Base-by-base conservation (phyloP, 2,888 invertebrate genomes). In the Calephelis perditalis region DNA sequence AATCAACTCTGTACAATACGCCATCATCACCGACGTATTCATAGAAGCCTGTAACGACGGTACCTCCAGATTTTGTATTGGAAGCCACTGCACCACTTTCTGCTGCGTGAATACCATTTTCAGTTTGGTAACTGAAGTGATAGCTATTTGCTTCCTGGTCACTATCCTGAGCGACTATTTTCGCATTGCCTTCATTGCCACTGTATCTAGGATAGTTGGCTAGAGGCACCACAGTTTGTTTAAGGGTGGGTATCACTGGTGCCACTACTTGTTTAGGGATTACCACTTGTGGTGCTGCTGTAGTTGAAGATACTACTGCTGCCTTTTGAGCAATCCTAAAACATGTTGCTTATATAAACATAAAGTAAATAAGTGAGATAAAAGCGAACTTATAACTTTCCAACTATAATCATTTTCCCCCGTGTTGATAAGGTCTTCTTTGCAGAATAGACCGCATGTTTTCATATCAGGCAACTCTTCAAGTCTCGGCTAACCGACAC, bases 21-120 rank as follows among this genome's bases (percentile, higher is more conserved):
- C 93, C 93, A 71, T 93, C 92, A 58, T 93, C 93, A 1, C 93
- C 94, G 0, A 94, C 92, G 74, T 94, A 95, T 69, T 94, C 92
- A 74, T 92, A 94, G 74, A 93, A 94, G 4, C 95, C 95, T 61
- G 85, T 89, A 1, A 94, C 92, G 61, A 91, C 91, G 57, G 94
- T 91, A 2, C 92, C 93, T 64, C 92, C 92, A 2, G 87, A 89
- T 15, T 90, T 89, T 0, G 67, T 73, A 0, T 91, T 86, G 3
- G 71, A 84, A 68, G 92, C 92, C 26, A 94, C 86, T 70, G 85
- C 88, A 26, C 95, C 95, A 8, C 82, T 78, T 73, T 94, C 94
- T 70, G 92, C 93, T 8, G 92, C 94, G 45, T 89, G 84, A 63
- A 94, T 94, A 12, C 94, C 93, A 71, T 94, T 94, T 68, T 93